phyloP scores from a whole-genome alignment of 2,888 invertebrate species.

The Limnephilus lunatus region DNA sequence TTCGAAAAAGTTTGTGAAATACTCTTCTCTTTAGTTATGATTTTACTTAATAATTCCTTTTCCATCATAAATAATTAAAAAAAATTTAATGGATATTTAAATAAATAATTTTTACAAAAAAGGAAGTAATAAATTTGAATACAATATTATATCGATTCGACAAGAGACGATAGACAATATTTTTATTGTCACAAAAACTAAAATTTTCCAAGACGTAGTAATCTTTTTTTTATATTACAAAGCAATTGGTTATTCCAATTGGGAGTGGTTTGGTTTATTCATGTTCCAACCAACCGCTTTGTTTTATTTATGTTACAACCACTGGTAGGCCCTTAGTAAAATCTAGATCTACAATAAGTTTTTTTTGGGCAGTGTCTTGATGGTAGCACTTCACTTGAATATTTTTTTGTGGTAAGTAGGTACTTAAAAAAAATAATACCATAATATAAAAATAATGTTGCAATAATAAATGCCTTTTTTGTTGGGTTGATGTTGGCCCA shows the following conservation, averaged over 20 bases:
- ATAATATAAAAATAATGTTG: no score
- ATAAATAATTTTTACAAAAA: background rate
- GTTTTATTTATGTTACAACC: background rate
- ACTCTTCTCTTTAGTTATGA: background rate
- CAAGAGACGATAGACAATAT: background rate
- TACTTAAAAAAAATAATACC: no score
- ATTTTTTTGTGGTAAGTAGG: no score
- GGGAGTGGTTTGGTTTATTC: no score
- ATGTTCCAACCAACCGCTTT: no score
- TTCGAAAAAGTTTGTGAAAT: background rate
- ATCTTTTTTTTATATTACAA: background rate
- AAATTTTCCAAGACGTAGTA: background rate
- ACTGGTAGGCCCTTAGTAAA: background rate
- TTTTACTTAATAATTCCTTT: background rate
- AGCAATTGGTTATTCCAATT: no score
- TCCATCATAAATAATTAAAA: background rate
- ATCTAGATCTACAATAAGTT: background rate
- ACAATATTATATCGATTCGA: background rate
- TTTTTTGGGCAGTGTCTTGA: background rate
- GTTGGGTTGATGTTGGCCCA: background rate
- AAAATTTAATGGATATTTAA: background rate
- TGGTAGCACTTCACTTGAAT: no score
- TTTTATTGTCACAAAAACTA: background rate
- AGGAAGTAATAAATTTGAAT: background rate
- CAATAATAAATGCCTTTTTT: background rate